phyloP scores from a whole-genome alignment of 1,140 invertebrate species.

The Drosophila bocqueti region DNA sequence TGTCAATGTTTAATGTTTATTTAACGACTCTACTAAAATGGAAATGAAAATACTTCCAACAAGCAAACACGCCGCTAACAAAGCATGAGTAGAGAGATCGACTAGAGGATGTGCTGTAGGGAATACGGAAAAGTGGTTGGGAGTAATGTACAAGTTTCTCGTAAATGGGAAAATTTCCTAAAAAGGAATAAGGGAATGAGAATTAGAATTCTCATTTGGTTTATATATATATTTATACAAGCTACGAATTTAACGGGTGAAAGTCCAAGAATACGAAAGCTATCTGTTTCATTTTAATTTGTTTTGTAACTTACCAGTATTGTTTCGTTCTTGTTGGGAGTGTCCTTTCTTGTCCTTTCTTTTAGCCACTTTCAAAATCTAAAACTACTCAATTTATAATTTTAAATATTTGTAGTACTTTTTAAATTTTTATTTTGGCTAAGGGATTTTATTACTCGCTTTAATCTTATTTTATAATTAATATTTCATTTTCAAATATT shows the following conservation, averaged over 20 bases:
- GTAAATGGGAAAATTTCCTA: background rate
- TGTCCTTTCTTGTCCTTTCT: no score
- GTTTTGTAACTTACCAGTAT: background rate
- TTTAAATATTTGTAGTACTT: no score
- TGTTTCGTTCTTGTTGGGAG: no score
- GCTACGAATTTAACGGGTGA: background rate
- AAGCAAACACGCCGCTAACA: slow-evolving; percentile 26
- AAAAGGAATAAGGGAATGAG: background rate
- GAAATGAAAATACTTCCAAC: slow-evolving; percentile 52
- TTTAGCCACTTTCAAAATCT: no score
- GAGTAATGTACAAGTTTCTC: background rate
- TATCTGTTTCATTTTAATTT: background rate
- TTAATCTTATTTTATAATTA: no score
- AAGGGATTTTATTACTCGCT: no score
- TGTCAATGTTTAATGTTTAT: slow-evolving; percentile 79
- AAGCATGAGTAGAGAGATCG: slow-evolving; percentile 20
- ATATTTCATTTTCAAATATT: no score
- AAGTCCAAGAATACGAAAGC: background rate
- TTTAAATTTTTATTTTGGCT: no score
- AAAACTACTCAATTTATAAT: no score
- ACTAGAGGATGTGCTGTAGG: slow-evolving; percentile 12
- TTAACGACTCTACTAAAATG: slow-evolving; percentile 75
- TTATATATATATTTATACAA: background rate
- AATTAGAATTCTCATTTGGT: background rate
- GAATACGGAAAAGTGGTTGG: background rate